A percentile compares a stretch with the other conserved stretches of the same genome.
Conservation (phyloP, 2,797 vertebrate genomes). For the Setipinna tenuifilis region DNA sequence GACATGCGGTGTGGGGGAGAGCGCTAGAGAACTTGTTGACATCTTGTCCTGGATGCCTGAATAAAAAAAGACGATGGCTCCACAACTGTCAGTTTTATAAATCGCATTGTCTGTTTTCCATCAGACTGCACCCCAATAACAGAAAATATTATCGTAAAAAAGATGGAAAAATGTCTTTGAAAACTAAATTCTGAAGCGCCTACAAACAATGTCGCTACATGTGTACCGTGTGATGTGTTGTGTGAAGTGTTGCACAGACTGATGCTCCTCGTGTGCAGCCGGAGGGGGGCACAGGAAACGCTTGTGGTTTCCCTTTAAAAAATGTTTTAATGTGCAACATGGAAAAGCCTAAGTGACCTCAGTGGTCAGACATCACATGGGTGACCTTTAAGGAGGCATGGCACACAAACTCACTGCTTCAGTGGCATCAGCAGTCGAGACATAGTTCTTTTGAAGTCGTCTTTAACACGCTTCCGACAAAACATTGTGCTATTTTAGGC, state of each 20-base stretch:
- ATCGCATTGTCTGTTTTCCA: slow-evolving; percentile 48
- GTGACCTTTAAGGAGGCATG: slow-evolving; percentile 42
- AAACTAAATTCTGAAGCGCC: neutral
- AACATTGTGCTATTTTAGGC: neutral
- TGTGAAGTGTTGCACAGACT: neutral
- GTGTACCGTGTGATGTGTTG: neutral
- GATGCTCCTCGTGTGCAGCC: slow-evolving; percentile 15
- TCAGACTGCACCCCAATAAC: slow-evolving; percentile 24
- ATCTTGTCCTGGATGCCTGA: slow-evolving; percentile 43
- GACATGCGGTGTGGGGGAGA: slow-evolving; percentile 26
- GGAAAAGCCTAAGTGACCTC: slow-evolving; percentile 43
- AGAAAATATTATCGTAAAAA: neutral
- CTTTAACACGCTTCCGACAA: neutral
- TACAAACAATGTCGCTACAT: neutral
- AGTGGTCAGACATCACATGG: slow-evolving; percentile 22
- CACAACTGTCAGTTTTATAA: slow-evolving; percentile 48
- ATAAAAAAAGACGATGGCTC: slow-evolving; percentile 40
- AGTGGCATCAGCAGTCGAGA: neutral
- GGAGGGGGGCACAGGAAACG: slow-evolving; percentile 5
- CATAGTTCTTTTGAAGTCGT: neutral
- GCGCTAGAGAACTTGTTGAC: slow-evolving; percentile 40
- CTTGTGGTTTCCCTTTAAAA: slow-evolving; percentile 49
- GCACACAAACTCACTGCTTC: slow-evolving; percentile 13
- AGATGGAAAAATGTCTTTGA: neutral
- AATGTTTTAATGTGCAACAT: slow-evolving; percentile 43